These are phyloP conservation scores for Hyperoplus immaculatus DNA, from an alignment of 2,797 vertebrate species.

Conservation along the genomic window DNA sequence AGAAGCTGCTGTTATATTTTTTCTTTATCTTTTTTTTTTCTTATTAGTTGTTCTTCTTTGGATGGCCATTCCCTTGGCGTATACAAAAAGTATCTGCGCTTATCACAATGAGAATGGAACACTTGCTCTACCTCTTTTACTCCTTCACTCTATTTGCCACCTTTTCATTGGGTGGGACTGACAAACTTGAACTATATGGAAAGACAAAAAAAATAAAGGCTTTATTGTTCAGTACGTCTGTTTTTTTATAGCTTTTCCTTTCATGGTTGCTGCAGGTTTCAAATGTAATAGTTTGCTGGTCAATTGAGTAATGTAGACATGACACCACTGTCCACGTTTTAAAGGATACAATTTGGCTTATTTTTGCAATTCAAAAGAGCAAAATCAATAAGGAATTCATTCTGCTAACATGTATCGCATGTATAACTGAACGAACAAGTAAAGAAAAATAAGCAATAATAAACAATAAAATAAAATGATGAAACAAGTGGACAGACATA, in stretches of 20 bases:
- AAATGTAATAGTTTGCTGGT: not conserved
- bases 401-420: not conserved
- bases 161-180: conserved; percentile 78
- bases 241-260: conserved; percentile 24
- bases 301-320: not conserved
- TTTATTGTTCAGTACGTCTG: conserved; percentile 80
- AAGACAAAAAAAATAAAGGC: conserved; percentile 84
- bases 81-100: conserved; percentile 72
- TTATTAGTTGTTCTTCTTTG: conserved; percentile 67
- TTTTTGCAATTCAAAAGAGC: not conserved
- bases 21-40: conserved; percentile 11
- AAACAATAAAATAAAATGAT: too few species aligned
- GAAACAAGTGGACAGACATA: too few species aligned
- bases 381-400: not conserved
- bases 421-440: not conserved
- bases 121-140: conserved; percentile 85
- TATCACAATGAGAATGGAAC: conserved; percentile 83
- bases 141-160: conserved; percentile 82
- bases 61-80: conserved; percentile 75
- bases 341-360: not conserved
- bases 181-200: conserved; percentile 85
- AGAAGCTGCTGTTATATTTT: conserved; percentile 78
- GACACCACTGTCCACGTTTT: not conserved
- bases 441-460: too few species aligned
- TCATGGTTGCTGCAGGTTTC: conserved; percentile 13